phyloP scores from a whole-genome alignment of 2,888 invertebrate genomes.

The Trilocha varians region DNA sequence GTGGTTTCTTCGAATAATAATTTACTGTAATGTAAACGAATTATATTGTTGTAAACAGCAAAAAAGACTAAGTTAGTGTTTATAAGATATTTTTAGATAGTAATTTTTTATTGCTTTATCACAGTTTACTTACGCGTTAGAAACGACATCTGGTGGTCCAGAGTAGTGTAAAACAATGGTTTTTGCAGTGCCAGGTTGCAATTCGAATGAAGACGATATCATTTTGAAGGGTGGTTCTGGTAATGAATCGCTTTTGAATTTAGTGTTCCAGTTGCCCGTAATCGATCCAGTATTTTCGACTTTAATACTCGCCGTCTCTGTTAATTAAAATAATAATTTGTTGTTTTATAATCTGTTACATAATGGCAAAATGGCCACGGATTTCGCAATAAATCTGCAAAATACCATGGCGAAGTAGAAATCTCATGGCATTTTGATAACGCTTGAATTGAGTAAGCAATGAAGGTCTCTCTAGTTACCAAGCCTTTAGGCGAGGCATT shows the following conservation, averaged over 20 bases:
- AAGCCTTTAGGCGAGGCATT: too few relatives aligned
- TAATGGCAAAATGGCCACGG: too few relatives aligned
- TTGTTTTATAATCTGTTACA: too few relatives aligned
- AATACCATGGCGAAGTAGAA: too few relatives aligned
- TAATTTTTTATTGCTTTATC: too few relatives aligned
- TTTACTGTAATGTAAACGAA: constrained; percentile 28
- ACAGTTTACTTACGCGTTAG: constrained; percentile 44
- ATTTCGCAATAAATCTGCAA: too few relatives aligned
- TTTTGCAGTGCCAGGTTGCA: constrained; percentile 32
- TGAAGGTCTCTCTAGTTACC: too few relatives aligned
- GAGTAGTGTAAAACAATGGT: constrained; percentile 34
- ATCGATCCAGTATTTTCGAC: constrained; percentile 43
- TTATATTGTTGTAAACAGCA: too few relatives aligned
- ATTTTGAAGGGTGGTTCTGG: constrained; percentile 39
- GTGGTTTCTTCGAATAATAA: constrained; percentile 45
- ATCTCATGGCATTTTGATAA: too few relatives aligned
- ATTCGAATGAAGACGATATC: constrained; percentile 35
- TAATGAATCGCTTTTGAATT: constrained; percentile 22
- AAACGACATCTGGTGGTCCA: constrained; percentile 32
- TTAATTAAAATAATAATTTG: constrained; percentile 15
- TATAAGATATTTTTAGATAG: too few relatives aligned
- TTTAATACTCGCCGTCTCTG: constrained; percentile 39
- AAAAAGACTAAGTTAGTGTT: too few relatives aligned
- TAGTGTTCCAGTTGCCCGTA: constrained; percentile 44
- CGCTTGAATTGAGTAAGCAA: too few relatives aligned